These are phyloP conservation scores for Drosophila triauraria DNA, from an alignment of 1,140 invertebrate genomes.

Conservation along the genomic window DNA sequence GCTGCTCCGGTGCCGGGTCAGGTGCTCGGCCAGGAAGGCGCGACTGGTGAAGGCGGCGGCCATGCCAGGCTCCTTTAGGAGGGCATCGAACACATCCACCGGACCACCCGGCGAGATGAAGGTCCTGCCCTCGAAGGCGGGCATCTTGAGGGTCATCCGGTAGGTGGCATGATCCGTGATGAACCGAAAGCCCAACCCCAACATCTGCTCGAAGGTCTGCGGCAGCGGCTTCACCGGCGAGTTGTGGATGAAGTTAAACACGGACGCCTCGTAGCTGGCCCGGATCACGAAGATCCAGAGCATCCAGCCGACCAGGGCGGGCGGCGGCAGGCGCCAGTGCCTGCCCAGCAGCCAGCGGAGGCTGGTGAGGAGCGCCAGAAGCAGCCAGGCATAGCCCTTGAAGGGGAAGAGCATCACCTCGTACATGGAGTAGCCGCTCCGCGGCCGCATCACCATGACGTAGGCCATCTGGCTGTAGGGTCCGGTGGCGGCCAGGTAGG, in stretches of 20 bases:
- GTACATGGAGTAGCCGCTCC: constrained; percentile 45
- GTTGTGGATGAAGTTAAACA: constrained; percentile 67
- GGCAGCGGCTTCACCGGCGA: constrained; percentile 56
- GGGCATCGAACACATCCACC: constrained; percentile 53
- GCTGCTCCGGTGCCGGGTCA: constrained; percentile 12
- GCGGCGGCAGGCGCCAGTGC: background rate
- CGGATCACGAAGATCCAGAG: constrained; percentile 49
- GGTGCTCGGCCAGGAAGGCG: constrained; percentile 41
- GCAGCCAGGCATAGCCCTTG: constrained; percentile 32
- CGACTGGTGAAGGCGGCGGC: constrained; percentile 38
- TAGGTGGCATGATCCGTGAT: constrained; percentile 62
- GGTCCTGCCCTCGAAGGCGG: constrained; percentile 7
- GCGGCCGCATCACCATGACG: constrained; percentile 41
- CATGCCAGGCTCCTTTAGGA: constrained; percentile 24
- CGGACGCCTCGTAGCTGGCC: constrained; percentile 57
- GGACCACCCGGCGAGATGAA: constrained; percentile 39
- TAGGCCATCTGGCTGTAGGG: constrained; percentile 62
- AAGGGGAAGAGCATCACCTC: constrained; percentile 71
- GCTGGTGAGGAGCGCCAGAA: constrained; percentile 14
- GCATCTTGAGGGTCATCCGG: constrained; percentile 50
- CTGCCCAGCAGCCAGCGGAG: constrained; percentile 2
- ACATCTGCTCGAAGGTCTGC: constrained; percentile 33
- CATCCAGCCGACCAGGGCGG: constrained; percentile 31
- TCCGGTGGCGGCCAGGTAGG: constrained; percentile 25
- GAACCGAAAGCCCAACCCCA: constrained; percentile 30